Conservation (phyloP, 2,797 vertebrate genomes). For the Sarcoramphus papa region DNA sequence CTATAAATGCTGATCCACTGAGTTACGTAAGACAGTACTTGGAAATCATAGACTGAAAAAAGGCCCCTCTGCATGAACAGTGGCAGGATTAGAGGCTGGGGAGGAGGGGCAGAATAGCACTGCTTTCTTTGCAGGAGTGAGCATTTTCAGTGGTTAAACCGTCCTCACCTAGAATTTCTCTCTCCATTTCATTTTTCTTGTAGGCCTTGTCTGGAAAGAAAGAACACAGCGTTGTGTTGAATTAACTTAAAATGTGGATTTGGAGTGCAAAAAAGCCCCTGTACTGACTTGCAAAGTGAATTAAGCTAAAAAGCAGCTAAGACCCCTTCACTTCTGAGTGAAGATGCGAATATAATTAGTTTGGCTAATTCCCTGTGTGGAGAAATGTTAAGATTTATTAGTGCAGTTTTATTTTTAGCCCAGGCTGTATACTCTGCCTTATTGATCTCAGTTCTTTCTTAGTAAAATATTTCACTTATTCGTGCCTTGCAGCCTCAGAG, state of each 20-base stretch:
- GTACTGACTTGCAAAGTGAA: neutral
- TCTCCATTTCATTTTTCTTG: neutral
- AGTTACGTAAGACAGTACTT: neutral
- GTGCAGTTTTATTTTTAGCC: neutral
- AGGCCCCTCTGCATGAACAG: neutral
- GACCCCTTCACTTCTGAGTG: neutral
- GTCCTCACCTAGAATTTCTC: neutral
- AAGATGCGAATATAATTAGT: neutral
- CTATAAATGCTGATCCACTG: neutral
- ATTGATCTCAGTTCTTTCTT: neutral
- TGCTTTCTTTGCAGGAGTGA: neutral
- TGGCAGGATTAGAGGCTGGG: neutral
- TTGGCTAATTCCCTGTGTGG: neutral
- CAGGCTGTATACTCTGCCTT: neutral
- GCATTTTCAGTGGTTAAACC: neutral
- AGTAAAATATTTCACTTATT: neutral
- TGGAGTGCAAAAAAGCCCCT: neutral
- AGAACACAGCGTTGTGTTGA: neutral
- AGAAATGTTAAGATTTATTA: neutral
- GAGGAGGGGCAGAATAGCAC: neutral
- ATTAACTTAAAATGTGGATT: neutral
- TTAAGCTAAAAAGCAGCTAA: neutral
- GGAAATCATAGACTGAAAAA: neutral
- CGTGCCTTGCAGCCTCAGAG: neutral
- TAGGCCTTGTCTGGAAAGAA: neutral